Conservation (phyloP, 1,140 invertebrate genomes). For the Polypedilum pembai region DNA sequence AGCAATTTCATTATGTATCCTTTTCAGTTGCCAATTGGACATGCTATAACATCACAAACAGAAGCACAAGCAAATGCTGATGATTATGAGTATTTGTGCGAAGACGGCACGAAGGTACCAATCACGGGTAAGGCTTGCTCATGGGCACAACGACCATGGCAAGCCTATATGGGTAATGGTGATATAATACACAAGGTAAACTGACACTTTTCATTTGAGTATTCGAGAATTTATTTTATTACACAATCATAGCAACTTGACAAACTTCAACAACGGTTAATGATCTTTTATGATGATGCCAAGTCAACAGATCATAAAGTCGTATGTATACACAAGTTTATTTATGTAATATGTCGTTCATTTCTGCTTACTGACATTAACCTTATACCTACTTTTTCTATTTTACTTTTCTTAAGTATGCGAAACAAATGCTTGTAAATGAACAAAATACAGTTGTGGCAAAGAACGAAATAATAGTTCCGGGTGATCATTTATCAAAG, state of each 20-base stretch:
- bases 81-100: conserved; percentile 68
- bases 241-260: conserved; percentile 33
- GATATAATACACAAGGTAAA: conserved; percentile 47
- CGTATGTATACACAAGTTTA: background rate
- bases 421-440: conserved; percentile 47
- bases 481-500: conserved; percentile 56
- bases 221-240: background rate
- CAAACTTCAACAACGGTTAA: conserved; percentile 38
- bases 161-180: conserved; percentile 59
- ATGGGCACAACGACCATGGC: conserved; percentile 75
- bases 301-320: conserved; percentile 12
- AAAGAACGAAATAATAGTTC: conserved; percentile 53
- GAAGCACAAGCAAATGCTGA: conserved; percentile 49
- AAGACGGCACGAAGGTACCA: conserved; percentile 64
- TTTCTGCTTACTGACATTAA: too few relatives aligned
- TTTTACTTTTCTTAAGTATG: conserved; percentile 33
- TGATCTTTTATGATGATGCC: conserved; percentile 40
- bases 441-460: conserved; percentile 51
- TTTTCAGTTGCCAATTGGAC: background rate
- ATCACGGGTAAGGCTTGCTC: conserved; percentile 59
- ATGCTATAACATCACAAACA: background rate
- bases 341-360: background rate
- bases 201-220: background rate
- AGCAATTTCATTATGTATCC: background rate
- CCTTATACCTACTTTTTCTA: background rate